A percentile compares a stretch with the other conserved stretches of the same genome.
phyloP scores from a whole-genome alignment of 2,797 vertebrate species.

The Galaxias olidus region DNA sequence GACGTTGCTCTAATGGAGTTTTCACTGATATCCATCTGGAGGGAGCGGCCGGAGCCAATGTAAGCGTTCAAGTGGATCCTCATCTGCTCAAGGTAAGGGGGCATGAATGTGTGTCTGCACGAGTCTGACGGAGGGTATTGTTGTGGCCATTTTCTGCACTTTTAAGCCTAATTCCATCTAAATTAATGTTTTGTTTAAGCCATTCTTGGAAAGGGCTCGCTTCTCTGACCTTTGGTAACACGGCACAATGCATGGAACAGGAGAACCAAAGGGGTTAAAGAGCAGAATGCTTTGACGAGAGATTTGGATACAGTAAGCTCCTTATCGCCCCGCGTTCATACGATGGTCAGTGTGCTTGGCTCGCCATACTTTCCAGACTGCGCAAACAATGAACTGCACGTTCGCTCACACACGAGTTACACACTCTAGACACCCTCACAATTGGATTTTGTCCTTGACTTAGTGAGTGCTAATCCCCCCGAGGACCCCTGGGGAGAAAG shows the following conservation, averaged over 20 bases:
- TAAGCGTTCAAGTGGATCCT: too few species aligned
- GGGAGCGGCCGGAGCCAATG: too few species aligned
- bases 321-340: conserved; percentile 41
- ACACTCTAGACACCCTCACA: conserved; percentile 38
- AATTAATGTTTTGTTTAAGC: background rate
- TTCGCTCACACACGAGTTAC: conserved; percentile 35
- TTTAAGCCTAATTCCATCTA: background rate
- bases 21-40: too few species aligned
- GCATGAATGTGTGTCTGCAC: background rate
- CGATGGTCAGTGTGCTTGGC: conserved; percentile 23
- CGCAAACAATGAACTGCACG: conserved; percentile 39
- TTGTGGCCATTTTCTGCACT: too few species aligned
- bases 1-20: too few species aligned
- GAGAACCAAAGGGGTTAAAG: conserved; percentile 31
- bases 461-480: conserved; percentile 38
- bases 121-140: too few species aligned
- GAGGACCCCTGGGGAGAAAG: conserved; percentile 9
- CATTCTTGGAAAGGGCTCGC: too few species aligned
- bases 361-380: conserved; percentile 35
- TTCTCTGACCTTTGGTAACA: background rate
- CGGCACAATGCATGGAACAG: conserved; percentile 23
- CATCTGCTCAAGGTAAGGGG: too few species aligned
- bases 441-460: conserved; percentile 35
- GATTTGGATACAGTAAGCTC: conserved; percentile 49
- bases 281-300: conserved; percentile 18